Evolutionary conservation across 2,113 vertebrate genomes (phyloP).

Genomic region (Clupea harengus): DNA sequence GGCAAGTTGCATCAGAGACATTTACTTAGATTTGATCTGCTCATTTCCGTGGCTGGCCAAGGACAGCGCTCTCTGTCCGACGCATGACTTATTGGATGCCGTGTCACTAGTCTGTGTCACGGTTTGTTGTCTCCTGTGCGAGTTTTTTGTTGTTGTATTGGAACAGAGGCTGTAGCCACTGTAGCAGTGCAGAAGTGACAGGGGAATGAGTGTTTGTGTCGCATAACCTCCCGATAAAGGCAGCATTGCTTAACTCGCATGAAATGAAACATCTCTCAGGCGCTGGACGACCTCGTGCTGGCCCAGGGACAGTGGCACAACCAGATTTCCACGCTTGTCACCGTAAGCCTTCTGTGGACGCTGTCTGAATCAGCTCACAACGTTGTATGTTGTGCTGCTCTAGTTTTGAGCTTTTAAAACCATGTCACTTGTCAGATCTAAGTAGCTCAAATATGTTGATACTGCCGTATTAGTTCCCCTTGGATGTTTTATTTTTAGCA

Average conservation of each 20-base stretch:
- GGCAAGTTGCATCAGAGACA: neutral
- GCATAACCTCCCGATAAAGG: neutral
- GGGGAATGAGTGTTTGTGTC: neutral
- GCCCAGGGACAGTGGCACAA: neutral
- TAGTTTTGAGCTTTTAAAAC: neutral
- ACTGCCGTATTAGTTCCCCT: neutral
- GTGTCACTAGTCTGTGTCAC: neutral
- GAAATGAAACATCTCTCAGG: conserved; percentile 24
- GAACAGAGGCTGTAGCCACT: neutral
- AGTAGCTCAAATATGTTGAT: conserved; percentile 7
- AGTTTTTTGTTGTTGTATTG: neutral
- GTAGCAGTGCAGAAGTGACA: neutral
- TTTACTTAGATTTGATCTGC: neutral
- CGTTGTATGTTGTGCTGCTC: neutral
- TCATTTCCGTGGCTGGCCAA: neutral
- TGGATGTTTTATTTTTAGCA: neutral
- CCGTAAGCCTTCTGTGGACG: neutral
- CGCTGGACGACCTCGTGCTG: neutral
- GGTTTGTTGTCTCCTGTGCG: neutral
- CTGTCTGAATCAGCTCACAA: neutral
- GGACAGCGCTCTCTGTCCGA: neutral
- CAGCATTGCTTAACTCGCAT: conserved; percentile 31
- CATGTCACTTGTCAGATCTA: conserved; percentile 3
- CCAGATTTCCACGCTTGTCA: conserved; percentile 28
- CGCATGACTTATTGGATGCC: no score